Evolutionary conservation across 2,113 vertebrate genomes (phyloP), one percentile per base, ranked within the genome.

Genomic region (Dasyprocta punctata): DNA sequence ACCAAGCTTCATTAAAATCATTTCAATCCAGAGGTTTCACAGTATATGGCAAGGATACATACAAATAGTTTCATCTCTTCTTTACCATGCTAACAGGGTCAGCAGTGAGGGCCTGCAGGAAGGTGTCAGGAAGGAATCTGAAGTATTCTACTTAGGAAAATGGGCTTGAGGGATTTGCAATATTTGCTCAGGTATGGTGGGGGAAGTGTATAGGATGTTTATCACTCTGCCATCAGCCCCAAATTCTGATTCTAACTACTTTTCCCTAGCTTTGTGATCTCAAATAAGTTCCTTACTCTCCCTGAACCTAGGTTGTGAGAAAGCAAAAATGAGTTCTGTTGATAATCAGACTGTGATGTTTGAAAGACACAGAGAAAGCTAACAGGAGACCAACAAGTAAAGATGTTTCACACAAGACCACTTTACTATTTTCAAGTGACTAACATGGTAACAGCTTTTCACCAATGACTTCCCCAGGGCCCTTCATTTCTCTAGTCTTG

Each of bases 1-100:
- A n/a, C 47, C 14, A 97, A 81, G 19, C 26, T 75, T 94, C 58
- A 87, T 61, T 94, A 94, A 93, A 94, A 86, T 52, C 36, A 96
- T 36, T 94, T 14, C 19, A 85, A 95, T 36, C n/a, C 49, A 87
- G 38, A 80, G 9, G n/a, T 56, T 84, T 86, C 49, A 86, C 0
- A 83, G 78, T 82, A 71, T 38, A 75, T 47, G 52, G 44, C 63
- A 91, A 87, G 87, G 22, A 81, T 30, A 38, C 2, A 82, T 47
- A 86, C 86, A 52, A 60, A 1, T 56, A 26, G 16, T 56, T 81
- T 88, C 52, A 75, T 36, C 10, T 63, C 82, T 90, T 28, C 2
- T 47, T 52, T 5, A 78, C 38, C 41, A 49, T 2, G 20, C 56
- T 49, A 38, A 12, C 58, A 56, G 28, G 61, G 44, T 47, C 44